A percentile compares a stretch with the other conserved stretches of the same genome.
Evolutionary conservation across 2,797 vertebrate species (phyloP).

Genomic region (Parotocinclus haroldoi): DNA sequence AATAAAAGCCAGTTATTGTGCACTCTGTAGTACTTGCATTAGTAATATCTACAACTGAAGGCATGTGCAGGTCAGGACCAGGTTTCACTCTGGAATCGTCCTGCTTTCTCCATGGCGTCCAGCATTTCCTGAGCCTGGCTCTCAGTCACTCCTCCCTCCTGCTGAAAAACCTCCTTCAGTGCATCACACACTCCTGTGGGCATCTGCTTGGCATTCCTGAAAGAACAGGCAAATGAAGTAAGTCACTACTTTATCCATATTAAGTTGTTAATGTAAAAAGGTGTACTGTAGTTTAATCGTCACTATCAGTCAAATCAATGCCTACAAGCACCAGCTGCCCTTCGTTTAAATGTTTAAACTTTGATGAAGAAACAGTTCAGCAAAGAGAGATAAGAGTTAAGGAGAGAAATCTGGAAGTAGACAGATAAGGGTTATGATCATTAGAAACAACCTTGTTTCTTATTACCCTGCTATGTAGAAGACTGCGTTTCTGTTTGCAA

Average conservation of each 20-base stretch:
- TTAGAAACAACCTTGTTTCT: no score
- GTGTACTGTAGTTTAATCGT: no score
- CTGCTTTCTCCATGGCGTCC: constrained; percentile 70
- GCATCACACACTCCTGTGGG: constrained; percentile 77
- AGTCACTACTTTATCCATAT: neutral
- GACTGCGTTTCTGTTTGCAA: constrained; percentile 60
- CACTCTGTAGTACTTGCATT: no score
- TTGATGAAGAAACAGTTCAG: no score
- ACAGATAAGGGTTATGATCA: no score
- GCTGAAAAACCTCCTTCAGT: constrained; percentile 70
- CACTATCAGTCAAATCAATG: no score
- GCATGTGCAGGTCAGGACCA: constrained; percentile 76
- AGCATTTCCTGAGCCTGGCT: constrained; percentile 74
- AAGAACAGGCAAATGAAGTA: neutral
- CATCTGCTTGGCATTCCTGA: constrained; percentile 88
- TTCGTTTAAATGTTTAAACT: no score
- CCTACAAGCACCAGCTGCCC: no score
- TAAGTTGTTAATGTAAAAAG: no score
- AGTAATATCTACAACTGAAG: no score
- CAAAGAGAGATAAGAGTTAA: no score
- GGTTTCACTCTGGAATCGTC: constrained; percentile 85
- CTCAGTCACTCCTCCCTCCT: constrained; percentile 72
- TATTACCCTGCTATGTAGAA: constrained; percentile 93
- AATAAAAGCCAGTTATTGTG: neutral
- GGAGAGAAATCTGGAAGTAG: no score